Conservation (phyloP, 2,888 invertebrate species). For the Neoascia interrupta region DNA sequence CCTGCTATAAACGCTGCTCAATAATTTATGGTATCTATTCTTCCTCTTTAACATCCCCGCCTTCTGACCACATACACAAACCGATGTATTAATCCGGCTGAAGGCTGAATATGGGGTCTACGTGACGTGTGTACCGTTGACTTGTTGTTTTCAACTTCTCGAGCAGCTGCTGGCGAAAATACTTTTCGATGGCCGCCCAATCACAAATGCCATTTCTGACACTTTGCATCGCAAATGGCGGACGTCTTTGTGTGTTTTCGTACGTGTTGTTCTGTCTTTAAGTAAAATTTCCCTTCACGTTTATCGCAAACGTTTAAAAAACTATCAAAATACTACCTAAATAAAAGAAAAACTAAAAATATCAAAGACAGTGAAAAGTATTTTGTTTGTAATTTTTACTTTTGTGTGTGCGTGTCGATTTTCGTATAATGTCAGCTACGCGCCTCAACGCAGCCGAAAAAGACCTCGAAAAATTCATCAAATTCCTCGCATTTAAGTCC, state of each 20-base stretch:
- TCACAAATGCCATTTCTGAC: slow-evolving; percentile 60
- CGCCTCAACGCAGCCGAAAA: slow-evolving; percentile 82
- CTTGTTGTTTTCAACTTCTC: slow-evolving; percentile 20
- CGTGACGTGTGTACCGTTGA: slow-evolving; percentile 61
- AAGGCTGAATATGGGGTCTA: slow-evolving; percentile 65
- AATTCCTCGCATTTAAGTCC: slow-evolving; percentile 91
- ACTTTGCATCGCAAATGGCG: slow-evolving; percentile 67
- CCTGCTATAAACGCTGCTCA: too few species aligned
- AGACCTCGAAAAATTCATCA: slow-evolving; percentile 93
- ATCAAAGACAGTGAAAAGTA: not conserved
- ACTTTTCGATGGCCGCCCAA: slow-evolving; percentile 48
- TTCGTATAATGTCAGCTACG: slow-evolving; percentile 75
- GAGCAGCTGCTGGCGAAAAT: slow-evolving; percentile 50
- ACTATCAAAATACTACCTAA: too few species aligned
- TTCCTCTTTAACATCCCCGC: slow-evolving; percentile 18
- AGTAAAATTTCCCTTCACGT: slow-evolving; percentile 17
- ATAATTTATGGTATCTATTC: too few species aligned
- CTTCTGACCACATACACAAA: not conserved
- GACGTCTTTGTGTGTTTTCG: slow-evolving; percentile 62
- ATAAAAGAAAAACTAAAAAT: slow-evolving; percentile 21
- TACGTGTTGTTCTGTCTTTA: slow-evolving; percentile 28
- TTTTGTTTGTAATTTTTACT: slow-evolving; percentile 10
- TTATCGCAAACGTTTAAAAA: slow-evolving; percentile 4
- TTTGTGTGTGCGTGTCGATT: slow-evolving; percentile 35
- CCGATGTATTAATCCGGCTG: too few species aligned